A percentile compares a stretch with the other conserved stretches of the same genome.
These are phyloP conservation scores for Acropternis orthonyx DNA, from an alignment of 2,797 vertebrate genomes.

Conservation along the genomic window DNA sequence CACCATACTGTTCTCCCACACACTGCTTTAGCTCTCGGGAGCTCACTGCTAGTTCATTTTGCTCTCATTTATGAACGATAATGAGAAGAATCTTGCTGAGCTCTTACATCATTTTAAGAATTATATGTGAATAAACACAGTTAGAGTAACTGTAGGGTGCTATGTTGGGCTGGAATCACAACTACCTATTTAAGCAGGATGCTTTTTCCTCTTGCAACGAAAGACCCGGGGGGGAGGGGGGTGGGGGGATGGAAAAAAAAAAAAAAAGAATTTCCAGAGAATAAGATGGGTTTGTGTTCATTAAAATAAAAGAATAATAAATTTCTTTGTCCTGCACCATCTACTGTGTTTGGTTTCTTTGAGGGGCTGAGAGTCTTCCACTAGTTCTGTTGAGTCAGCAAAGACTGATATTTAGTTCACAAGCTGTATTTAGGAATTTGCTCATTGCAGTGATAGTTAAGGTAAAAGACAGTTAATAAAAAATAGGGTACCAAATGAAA, in stretches of 20 bases:
- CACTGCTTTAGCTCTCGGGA: background rate
- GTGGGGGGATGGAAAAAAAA: too few relatives aligned
- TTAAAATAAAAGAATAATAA: background rate
- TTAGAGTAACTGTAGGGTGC: background rate
- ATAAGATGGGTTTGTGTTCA: background rate
- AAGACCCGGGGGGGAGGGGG: too few relatives aligned
- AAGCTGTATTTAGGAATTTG: background rate
- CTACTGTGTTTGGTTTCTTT: background rate
- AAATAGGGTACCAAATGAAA: background rate
- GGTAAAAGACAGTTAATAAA: background rate
- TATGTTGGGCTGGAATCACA: background rate
- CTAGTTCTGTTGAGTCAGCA: background rate
- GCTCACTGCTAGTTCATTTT: background rate
- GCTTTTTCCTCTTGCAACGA: background rate
- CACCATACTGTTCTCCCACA: background rate
- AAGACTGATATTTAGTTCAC: background rate
- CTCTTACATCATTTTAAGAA: background rate
- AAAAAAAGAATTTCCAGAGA: background rate
- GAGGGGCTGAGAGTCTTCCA: background rate
- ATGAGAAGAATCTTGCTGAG: background rate
- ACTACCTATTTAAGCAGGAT: background rate
- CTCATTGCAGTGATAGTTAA: background rate
- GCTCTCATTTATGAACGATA: background rate
- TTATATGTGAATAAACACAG: background rate
- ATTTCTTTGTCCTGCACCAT: background rate